phyloP scores from a whole-genome alignment of 2,113 vertebrate genomes.

The Cyrtonyx montezumae region DNA sequence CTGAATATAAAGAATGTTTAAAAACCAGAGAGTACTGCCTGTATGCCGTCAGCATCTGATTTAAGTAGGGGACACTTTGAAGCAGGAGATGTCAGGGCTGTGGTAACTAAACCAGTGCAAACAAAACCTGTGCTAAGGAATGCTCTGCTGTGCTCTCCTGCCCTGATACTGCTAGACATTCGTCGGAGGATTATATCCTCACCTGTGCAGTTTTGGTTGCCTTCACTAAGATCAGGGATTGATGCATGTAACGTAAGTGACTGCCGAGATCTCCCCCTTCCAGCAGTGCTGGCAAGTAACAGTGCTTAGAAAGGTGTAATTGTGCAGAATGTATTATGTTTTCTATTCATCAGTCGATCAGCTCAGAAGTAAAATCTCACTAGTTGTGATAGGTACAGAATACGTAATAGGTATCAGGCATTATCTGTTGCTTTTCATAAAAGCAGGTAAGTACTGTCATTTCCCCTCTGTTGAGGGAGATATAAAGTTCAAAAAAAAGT shows the following conservation, averaged over 20 bases:
- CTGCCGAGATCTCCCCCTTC: background rate
- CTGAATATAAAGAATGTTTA: background rate
- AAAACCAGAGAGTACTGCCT: background rate
- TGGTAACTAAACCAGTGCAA: background rate
- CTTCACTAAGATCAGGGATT: background rate
- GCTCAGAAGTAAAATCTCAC: background rate
- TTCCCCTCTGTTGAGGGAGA: conserved; percentile 50
- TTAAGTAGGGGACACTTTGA: background rate
- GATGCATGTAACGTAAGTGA: background rate
- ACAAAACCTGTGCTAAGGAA: background rate
- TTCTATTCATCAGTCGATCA: background rate
- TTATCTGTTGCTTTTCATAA: conserved; percentile 35
- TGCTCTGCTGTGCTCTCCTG: background rate
- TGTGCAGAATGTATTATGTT: background rate
- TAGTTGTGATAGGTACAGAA: background rate
- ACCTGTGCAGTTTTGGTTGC: background rate
- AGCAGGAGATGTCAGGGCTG: background rate
- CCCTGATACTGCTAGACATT: background rate
- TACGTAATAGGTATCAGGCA: conserved; percentile 13
- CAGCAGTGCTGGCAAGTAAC: background rate
- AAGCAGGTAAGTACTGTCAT: conserved; percentile 27
- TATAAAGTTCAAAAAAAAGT: conserved; percentile 26
- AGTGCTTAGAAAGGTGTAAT: background rate
- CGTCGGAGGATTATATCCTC: background rate
- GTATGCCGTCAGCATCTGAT: background rate